phyloP scores from a whole-genome alignment of 2,888 invertebrate species.

The Pyrgus malvae region DNA sequence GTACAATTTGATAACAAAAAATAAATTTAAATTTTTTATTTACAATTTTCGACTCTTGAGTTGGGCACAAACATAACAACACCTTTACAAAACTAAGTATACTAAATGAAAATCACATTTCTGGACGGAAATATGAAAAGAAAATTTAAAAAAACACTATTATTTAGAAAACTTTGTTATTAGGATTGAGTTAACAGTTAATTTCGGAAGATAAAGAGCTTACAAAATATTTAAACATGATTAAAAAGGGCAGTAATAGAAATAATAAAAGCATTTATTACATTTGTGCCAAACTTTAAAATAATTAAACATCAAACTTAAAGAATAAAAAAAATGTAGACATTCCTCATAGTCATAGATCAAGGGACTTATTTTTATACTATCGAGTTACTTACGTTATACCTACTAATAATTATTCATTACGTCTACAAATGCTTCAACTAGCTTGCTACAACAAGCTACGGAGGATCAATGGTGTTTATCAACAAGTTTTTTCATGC shows the following conservation, averaged over 20 bases:
- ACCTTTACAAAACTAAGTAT: not conserved
- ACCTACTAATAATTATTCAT: slow-evolving; percentile 61
- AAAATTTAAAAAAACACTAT: not conserved
- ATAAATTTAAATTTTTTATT: slow-evolving; percentile 57
- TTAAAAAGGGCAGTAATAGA: not conserved
- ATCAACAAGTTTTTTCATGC: not conserved
- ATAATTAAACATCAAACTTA: slow-evolving; percentile 39
- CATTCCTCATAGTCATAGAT: slow-evolving; percentile 16
- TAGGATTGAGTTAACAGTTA: too few species aligned
- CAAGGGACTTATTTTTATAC: slow-evolving; percentile 13
- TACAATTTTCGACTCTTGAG: slow-evolving; percentile 52
- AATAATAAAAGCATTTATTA: slow-evolving; percentile 14
- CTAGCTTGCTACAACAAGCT: slow-evolving; percentile 79
- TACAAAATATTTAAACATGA: not conserved
- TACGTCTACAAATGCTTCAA: slow-evolving; percentile 78
- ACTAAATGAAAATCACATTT: slow-evolving; percentile 7
- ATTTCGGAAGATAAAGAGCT: not conserved
- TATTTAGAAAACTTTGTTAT: too few species aligned
- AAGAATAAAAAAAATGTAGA: slow-evolving; percentile 32
- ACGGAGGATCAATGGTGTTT: slow-evolving; percentile 41
- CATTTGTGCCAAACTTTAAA: slow-evolving; percentile 30
- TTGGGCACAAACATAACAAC: slow-evolving; percentile 26
- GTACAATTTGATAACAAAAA: slow-evolving; percentile 68
- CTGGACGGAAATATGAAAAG: slow-evolving; percentile 25
- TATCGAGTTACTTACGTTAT: slow-evolving; percentile 45